Base-by-base conservation (phyloP, 2,888 invertebrate species). In the Pyrrhosoma nymphula region DNA sequence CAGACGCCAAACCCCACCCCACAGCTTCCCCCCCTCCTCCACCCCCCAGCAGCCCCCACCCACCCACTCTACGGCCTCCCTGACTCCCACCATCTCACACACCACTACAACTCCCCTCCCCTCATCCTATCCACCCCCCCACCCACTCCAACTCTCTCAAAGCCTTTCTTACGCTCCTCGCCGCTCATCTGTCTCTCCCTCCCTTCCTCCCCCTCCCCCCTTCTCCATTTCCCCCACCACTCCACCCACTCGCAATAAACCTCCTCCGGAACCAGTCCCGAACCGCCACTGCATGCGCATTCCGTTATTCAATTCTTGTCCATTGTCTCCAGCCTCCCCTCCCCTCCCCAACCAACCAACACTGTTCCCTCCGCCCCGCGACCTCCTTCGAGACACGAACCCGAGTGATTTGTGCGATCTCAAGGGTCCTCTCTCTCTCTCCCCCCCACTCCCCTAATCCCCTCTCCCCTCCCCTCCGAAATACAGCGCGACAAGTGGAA, bases 261-360 rank as follows among this genome's bases (percentile, higher is more conserved):
- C 39, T 18, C 55, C 55, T 6, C 56, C 26, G 55, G 2, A 47
- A 26, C 47, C n/a, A 23, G 47, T 16, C 89, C 47, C 0, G 4
- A 35, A 26, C 89, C 55, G 26, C 47, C 89, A n/a, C 20, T 26
- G 55, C 55, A 56, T 56, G 55, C 47, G 89, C 47, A 56, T 56
- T 89, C 89, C 47, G 89, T 55, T 47, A 56, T 56, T 47, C 89
- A 89, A 89, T 56, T 89, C 89, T n/a, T n/a, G n/a, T 35, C 23
- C n/a, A 89, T 89, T 89, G 55, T 89, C 89, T 56, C 56, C 30
- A 35, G 14, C 88, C 35, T 0, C 39, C 20, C 88, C 18, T 20
- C 39, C 88, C 30, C 47, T 35, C 47, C 23, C 39, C 89, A 10
- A 10, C 89, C 89, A 20, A 0, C 55, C 89, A 82, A n/a, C 82